Conservation (phyloP, 2,888 invertebrate species). For the Stenolophus ochropezus region DNA sequence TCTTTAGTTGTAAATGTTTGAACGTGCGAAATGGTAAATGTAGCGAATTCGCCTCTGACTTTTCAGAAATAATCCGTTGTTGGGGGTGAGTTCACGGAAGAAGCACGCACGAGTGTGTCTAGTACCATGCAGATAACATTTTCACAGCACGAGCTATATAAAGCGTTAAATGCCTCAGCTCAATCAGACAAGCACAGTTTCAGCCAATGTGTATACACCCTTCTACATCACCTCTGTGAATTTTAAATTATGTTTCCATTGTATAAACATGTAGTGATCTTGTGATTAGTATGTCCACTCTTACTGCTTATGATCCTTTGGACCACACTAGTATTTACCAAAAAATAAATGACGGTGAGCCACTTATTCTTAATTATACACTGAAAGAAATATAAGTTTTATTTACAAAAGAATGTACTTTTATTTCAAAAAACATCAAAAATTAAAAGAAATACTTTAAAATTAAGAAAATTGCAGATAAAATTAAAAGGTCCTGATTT, state of each 20-base stretch:
- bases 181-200: conserved; percentile 41
- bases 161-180: conserved; percentile 53
- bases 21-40: conserved; percentile 5
- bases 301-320: conserved; percentile 68
- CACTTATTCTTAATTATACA: neutral
- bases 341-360: conserved; percentile 75
- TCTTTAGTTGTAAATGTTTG: too few species aligned
- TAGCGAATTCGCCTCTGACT: conserved; percentile 39
- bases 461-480: too few species aligned
- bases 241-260: neutral
- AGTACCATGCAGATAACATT: conserved; percentile 58
- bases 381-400: too few species aligned
- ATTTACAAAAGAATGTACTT: too few species aligned
- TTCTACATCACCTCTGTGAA: neutral
- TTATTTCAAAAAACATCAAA: too few species aligned
- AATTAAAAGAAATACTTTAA: too few species aligned
- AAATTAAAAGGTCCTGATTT: too few species aligned
- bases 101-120: conserved; percentile 53
- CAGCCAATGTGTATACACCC: conserved; percentile 20
- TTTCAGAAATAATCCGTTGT: conserved; percentile 33
- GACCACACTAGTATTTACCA: conserved; percentile 81
- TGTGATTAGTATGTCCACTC: conserved; percentile 47
- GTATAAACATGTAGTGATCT: neutral
- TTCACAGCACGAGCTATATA: conserved; percentile 49
- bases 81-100: conserved; percentile 35